Evolutionary conservation across 1,140 invertebrate species (phyloP).

Genomic region (Colletes gigas): DNA sequence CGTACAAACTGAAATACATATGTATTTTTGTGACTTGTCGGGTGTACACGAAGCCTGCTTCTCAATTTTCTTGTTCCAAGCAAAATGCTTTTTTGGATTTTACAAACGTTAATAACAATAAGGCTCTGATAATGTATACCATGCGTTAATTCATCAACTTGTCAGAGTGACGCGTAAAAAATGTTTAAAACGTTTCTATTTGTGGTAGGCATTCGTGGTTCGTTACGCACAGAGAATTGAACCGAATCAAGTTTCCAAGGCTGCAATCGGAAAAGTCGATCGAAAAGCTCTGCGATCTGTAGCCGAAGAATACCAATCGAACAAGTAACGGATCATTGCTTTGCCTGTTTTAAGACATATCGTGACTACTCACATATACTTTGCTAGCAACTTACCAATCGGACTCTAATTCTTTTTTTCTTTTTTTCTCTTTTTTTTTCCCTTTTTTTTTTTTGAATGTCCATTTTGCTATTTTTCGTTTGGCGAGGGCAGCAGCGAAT

Average conservation of each 20-base stretch:
- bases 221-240: not conserved
- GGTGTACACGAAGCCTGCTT: not conserved
- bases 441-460: not conserved
- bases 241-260: constrained; percentile 1
- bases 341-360: constrained; percentile 25
- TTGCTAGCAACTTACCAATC: constrained; percentile 41
- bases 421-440: not conserved
- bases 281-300: constrained; percentile 12
- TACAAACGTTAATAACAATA: constrained; percentile 25
- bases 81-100: not conserved
- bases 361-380: constrained; percentile 43
- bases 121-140: not conserved
- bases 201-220: constrained; percentile 10
- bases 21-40: no score
- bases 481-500: constrained; percentile 39
- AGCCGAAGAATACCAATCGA: not conserved
- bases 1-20: no score
- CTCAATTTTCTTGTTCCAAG: not conserved
- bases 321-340: constrained; percentile 7
- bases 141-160: constrained; percentile 23
- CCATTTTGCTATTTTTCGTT: constrained; percentile 27
- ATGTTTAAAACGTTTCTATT: constrained; percentile 26
- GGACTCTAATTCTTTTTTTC: constrained; percentile 31
- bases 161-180: constrained; percentile 28
- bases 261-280: constrained; percentile 15